Evolutionary conservation across 2,113 vertebrate species (phyloP).

Genomic region (Mustelus asterias): DNA sequence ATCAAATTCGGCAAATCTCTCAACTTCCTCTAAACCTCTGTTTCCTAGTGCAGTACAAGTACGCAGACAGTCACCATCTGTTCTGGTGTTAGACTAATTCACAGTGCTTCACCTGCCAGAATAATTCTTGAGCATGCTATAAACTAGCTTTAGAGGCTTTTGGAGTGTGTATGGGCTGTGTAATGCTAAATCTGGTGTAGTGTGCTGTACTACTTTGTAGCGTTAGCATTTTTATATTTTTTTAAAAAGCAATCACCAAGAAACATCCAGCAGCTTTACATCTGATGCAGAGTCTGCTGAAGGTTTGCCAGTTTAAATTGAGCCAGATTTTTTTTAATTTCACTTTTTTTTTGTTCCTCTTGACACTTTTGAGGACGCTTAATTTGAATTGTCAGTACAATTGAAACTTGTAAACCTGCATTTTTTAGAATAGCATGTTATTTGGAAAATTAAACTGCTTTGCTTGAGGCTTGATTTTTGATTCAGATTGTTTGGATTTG

Average conservation of each 20-base stretch:
- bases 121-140: slow-evolving; percentile 50
- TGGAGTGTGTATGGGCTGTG: slow-evolving; percentile 36
- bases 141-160: slow-evolving; percentile 38
- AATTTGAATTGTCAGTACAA: neutral
- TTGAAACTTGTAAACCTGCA: slow-evolving; percentile 36
- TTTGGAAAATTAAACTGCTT: slow-evolving; percentile 18
- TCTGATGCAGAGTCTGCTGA: slow-evolving; percentile 25
- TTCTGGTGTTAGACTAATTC: slow-evolving; percentile 44
- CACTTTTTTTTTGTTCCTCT: neutral
- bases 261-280: neutral
- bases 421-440: slow-evolving; percentile 30
- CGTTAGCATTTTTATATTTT: neutral
- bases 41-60: slow-evolving; percentile 96
- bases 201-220: slow-evolving; percentile 36
- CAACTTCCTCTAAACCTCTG: slow-evolving; percentile 92
- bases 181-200: slow-evolving; percentile 11
- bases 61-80: slow-evolving; percentile 76
- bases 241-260: neutral
- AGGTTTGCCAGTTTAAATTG: slow-evolving; percentile 33
- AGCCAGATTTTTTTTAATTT: neutral
- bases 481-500: neutral
- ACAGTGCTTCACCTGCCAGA: slow-evolving; percentile 54
- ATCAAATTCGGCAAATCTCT: slow-evolving; percentile 92
- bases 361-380: neutral
- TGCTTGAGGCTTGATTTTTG: slow-evolving; percentile 19